Base-by-base conservation (phyloP, 2,113 vertebrate species). In the Xerus inauris region DNA sequence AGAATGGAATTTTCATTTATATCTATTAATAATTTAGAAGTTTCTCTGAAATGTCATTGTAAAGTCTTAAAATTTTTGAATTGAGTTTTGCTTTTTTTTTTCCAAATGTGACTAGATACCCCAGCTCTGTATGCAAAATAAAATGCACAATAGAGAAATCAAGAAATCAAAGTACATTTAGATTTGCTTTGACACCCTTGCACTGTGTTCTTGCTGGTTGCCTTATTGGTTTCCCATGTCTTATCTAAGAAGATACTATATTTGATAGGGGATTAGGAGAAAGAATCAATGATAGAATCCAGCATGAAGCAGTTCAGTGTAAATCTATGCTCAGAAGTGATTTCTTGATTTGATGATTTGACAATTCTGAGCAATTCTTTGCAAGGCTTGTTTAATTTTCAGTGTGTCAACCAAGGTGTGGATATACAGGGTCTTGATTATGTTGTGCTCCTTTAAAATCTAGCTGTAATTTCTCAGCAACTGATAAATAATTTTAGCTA, bases 301-400 rank as follows among this genome's bases (percentile, higher is more conserved):
- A 84, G 30, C 6, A 59, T 65, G 22, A 14, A 6, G 6, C 19
- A n/a, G 65, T 87, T 82, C 62, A 67, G 32, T 51, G 4, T 8
- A 95, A 73, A 94, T 83, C 8, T 8, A 51, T 82, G 24, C 30
- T 76, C 67, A 51, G n/a, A 62, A 76, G 30, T 76, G 32, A 92
- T 80, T 62, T 89, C 42, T 51, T 64, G 16, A 83, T 64, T 94
- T 80, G 51, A 77, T 77, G 49, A 65, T 51, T 81, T 90, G 62
- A 76, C 19, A 86, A 35, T 89, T 81, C 79, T 59, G 26, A 92
- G 51, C 19, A 54, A 81, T 82, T 97, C 30, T 83, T 79, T 87
- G 40, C 26, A 79, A 89, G 47, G 51, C 6, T 87, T 83, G 87
- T 92, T 86, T 71, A 54, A 82, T 72, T 87, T 86, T 90, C 6